These are phyloP conservation scores for Lithophane socia DNA, from an alignment of 2,888 invertebrate genomes.

Conservation along the genomic window DNA sequence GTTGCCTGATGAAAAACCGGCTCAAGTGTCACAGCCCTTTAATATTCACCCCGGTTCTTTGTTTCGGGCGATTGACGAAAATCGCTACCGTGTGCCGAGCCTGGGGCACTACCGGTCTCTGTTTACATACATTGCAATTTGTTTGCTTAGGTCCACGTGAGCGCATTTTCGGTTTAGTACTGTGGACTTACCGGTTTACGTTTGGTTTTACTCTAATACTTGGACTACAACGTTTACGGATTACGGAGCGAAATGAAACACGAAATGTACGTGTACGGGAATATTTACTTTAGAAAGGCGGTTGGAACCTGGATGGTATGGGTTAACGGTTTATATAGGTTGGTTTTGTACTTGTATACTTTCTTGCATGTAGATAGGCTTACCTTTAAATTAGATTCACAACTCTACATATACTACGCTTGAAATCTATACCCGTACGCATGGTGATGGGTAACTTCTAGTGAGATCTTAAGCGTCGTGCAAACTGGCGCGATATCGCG, in stretches of 20 bases:
- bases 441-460: slow-evolving; percentile 7
- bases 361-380: not conserved
- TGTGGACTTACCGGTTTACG: slow-evolving; percentile 57
- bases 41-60: slow-evolving; percentile 88
- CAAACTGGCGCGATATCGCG: too few species aligned
- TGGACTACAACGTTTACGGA: slow-evolving; percentile 42
- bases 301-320: slow-evolving; percentile 12
- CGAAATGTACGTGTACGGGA: slow-evolving; percentile 28
- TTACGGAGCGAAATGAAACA: slow-evolving; percentile 42
- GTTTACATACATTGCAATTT: slow-evolving; percentile 73
- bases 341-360: slow-evolving; percentile 4
- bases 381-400: not conserved
- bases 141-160: slow-evolving; percentile 71
- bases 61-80: slow-evolving; percentile 88
- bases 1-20: slow-evolving; percentile 87
- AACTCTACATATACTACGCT: not conserved
- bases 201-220: slow-evolving; percentile 50
- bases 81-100: slow-evolving; percentile 73
- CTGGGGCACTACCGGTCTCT: slow-evolving; percentile 52
- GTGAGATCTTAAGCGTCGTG: not conserved
- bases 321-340: not conserved
- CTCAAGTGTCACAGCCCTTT: slow-evolving; percentile 86
- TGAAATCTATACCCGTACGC: not conserved
- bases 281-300: slow-evolving; percentile 41
- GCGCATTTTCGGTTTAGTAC: slow-evolving; percentile 61